These are phyloP conservation scores for Metacarcinus magister DNA, from an alignment of 2,888 invertebrate species.

Conservation along the genomic window DNA sequence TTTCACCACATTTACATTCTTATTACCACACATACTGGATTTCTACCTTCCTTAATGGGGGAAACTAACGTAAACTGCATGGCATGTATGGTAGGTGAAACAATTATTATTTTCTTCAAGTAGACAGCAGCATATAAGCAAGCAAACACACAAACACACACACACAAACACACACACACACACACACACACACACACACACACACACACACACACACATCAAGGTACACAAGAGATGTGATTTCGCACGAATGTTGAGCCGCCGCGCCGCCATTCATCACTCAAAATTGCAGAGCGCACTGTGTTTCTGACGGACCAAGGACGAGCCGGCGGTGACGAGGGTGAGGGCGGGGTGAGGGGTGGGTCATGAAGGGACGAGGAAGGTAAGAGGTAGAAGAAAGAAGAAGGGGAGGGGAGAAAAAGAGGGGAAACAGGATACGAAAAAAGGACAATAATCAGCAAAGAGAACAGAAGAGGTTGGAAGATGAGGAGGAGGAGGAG, in stretches of 20 bases:
- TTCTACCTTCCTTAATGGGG: too few species aligned
- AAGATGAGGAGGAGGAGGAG: background rate
- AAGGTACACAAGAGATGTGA: constrained; percentile 62
- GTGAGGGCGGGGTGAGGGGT: constrained; percentile 6
- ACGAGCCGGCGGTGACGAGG: constrained; percentile 62
- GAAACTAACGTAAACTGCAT: too few species aligned
- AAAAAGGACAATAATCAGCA: background rate
- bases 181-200: constrained; percentile 63
- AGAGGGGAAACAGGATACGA: background rate
- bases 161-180: constrained; percentile 56
- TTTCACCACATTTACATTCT: too few species aligned
- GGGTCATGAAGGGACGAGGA: background rate
- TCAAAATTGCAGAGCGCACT: constrained; percentile 73
- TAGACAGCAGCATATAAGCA: background rate
- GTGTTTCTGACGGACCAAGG: constrained; percentile 72
- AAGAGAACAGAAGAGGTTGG: background rate
- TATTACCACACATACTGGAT: too few species aligned
- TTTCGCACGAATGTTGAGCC: constrained; percentile 57
- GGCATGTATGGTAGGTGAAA: too few species aligned
- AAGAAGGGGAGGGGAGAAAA: background rate
- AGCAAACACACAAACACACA: background rate
- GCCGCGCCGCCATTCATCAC: constrained; percentile 69
- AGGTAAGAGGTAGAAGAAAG: background rate
- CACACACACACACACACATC: constrained; percentile 63
- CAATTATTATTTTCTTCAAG: too few species aligned